Base-by-base conservation (phyloP, 2,888 invertebrate genomes). In the Parochlus steinenii region DNA sequence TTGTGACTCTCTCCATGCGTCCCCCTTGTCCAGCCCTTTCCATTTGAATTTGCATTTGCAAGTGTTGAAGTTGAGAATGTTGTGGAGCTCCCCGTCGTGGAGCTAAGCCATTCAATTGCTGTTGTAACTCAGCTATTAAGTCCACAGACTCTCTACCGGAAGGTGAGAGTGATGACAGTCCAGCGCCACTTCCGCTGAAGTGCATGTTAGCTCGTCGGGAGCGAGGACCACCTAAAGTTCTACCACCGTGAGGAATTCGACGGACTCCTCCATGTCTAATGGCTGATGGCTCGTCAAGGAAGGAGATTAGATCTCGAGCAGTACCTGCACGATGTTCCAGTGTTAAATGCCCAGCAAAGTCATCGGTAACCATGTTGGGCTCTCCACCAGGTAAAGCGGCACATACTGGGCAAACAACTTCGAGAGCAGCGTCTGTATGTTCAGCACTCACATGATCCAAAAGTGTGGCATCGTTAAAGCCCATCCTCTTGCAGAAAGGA, bases 391-490 rank as follows among this genome's bases (percentile, higher is more conserved):
- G 90, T 64, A 86, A 72, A 42, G 92, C 85, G 42, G 95, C 95
- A 65, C 97, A 97, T 35, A 97, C 78, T 44, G 97, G 97, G 62
- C 97, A 97, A 39, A 95, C 89, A 74, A 93, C 92, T 73, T 93
- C 92, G 49, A 80, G 71, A 39, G 83, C 78, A 39, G 83, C 80
- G 55, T 92, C 92, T 34, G 82, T 73, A 18, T 31, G 17, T 52
- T 92, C 90, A 28, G 81, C 69, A 40, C 85, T 74, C 38, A 87
- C 86, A 61, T 89, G 89, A 55, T 87, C 86, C 63, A 87, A 81
- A 42, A 98, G 69, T 32, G 85, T 75, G 28, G 78, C 70, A 62
- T 95, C 90, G 40, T 90, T 92, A 59, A 86, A 89, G 35, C 97
- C 97, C 83, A 92, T 86, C 52, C 79, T 77, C 50, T 87, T 86